Percentiles rank a stretch among this genome's conserved stretches.
Conservation (phyloP, 2,113 vertebrate species). For the Lophotis ruficrista region DNA sequence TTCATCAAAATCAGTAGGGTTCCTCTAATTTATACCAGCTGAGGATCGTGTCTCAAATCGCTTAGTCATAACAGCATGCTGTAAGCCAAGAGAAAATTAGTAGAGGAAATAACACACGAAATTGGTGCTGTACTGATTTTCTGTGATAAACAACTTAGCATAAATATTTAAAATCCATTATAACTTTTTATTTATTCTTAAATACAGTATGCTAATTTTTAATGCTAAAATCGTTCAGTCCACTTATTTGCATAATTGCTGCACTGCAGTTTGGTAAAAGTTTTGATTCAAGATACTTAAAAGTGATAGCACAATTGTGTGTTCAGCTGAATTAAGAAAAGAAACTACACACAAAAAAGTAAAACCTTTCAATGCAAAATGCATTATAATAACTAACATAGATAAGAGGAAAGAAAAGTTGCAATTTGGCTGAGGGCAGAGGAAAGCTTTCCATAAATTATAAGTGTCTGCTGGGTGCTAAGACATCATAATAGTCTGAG, state of each 20-base stretch:
- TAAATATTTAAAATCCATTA: conserved; percentile 67
- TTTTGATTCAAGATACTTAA: conserved; percentile 50
- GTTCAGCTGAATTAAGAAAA: neutral
- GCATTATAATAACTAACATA: conserved; percentile 8
- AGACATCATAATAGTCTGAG: neutral
- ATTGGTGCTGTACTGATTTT: conserved; percentile 23
- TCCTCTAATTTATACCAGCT: neutral
- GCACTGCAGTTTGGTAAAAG: conserved; percentile 3
- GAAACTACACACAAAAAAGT: neutral
- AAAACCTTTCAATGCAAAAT: neutral
- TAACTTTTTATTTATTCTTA: conserved; percentile 56
- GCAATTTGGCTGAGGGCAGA: neutral
- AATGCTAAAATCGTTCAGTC: neutral
- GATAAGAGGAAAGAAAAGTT: conserved; percentile 19
- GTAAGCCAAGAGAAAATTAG: conserved; percentile 6
- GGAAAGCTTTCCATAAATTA: conserved; percentile 5
- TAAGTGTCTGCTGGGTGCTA: neutral
- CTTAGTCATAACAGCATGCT: neutral
- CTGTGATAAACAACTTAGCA: conserved; percentile 31
- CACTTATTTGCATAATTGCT: conserved; percentile 57
- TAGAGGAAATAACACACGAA: neutral
- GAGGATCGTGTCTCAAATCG: neutral
- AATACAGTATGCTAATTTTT: conserved; percentile 35
- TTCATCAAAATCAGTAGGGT: neutral
- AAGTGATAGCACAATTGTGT: conserved; percentile 16